These are phyloP conservation scores for Sisyra nigra DNA, from an alignment of 2,888 invertebrate genomes.

Conservation along the genomic window DNA sequence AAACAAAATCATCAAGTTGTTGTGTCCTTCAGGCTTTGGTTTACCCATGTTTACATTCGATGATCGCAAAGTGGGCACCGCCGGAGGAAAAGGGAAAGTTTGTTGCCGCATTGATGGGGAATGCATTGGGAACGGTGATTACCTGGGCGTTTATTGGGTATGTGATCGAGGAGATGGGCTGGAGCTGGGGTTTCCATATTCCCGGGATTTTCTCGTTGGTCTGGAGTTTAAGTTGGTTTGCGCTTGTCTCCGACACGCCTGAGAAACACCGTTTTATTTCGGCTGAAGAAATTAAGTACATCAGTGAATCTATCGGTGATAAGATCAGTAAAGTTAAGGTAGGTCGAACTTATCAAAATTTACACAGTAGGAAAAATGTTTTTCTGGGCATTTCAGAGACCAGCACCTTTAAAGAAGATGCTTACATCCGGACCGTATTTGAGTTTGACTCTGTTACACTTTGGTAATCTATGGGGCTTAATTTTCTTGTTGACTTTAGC, in stretches of 20 bases:
- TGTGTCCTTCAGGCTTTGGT: slow-evolving; percentile 33
- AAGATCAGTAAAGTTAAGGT: slow-evolving; percentile 40
- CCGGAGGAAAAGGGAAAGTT: slow-evolving; percentile 61
- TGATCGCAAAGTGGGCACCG: slow-evolving; percentile 58
- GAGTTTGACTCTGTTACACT: slow-evolving; percentile 48
- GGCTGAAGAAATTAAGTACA: slow-evolving; percentile 43
- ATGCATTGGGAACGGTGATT: slow-evolving; percentile 52
- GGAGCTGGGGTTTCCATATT: slow-evolving; percentile 52
- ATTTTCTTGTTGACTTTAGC: slow-evolving; percentile 62
- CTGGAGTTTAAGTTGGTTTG: slow-evolving; percentile 42
- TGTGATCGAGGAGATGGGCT: slow-evolving; percentile 42
- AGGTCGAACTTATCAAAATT: slow-evolving; percentile 13
- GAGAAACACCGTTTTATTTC: slow-evolving; percentile 42
- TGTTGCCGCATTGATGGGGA: slow-evolving; percentile 53
- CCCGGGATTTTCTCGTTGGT: slow-evolving; percentile 36
- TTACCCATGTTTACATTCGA: slow-evolving; percentile 44
- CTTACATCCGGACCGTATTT: slow-evolving; percentile 50
- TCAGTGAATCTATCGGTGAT: slow-evolving; percentile 39
- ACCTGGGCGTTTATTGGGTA: slow-evolving; percentile 51
- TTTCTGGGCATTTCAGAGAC: slow-evolving; percentile 38
- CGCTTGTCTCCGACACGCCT: slow-evolving; percentile 46
- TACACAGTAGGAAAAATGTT: slow-evolving; percentile 10
- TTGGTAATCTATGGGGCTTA: slow-evolving; percentile 60
- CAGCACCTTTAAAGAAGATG: slow-evolving; percentile 48
- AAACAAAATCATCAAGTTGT: neutral